Conservation (phyloP, 1,140 invertebrate species). For the Nomia melanderi region DNA sequence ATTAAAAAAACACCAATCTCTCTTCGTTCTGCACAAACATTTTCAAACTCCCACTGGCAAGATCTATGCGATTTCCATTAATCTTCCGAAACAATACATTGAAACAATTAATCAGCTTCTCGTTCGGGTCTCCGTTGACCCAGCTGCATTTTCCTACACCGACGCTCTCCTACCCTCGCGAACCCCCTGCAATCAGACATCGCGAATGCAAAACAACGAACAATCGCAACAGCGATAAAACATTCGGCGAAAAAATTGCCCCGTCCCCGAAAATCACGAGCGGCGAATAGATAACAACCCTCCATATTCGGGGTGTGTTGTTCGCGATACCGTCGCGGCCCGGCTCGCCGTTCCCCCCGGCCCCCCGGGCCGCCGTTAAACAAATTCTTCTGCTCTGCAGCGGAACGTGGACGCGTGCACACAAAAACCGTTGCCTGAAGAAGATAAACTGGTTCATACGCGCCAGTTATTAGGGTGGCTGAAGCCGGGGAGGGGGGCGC, state of each 20-base stretch:
- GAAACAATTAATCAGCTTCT: too few species aligned
- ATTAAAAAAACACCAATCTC: too few species aligned
- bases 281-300: slow-evolving; percentile 1
- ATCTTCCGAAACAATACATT: too few species aligned
- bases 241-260: not conserved
- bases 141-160: too few species aligned
- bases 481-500: too few species aligned
- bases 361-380: not conserved
- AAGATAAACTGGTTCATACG: slow-evolving; percentile 20
- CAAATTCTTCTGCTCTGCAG: slow-evolving; percentile 1
- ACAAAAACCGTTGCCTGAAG: not conserved
- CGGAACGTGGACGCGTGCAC: not conserved
- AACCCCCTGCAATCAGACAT: too few species aligned
- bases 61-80: too few species aligned
- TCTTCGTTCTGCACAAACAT: too few species aligned
- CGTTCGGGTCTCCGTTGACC: too few species aligned
- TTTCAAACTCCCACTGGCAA: too few species aligned
- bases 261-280: not conserved
- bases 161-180: too few species aligned
- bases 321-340: slow-evolving; percentile 14
- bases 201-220: too few species aligned
- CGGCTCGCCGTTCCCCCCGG: not conserved
- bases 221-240: not conserved
- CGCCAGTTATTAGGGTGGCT: not conserved
- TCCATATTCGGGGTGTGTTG: not conserved